Base-by-base conservation (phyloP, 2,113 vertebrate genomes). In the Lycocorax pyrrhopterus region DNA sequence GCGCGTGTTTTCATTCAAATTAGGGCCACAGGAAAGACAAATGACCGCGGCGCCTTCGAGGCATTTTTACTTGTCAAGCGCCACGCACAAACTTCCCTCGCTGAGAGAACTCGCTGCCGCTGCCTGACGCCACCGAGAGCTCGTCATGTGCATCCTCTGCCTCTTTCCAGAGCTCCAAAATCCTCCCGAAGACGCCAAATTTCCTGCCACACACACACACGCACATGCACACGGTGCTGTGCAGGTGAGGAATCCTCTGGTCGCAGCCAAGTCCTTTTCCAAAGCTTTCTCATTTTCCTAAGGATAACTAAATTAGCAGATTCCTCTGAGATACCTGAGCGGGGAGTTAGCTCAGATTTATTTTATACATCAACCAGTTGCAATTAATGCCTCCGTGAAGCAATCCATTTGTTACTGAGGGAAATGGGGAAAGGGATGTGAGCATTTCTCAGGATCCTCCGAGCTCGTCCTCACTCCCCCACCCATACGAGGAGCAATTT, bases 1-100 rank as follows among this genome's bases (percentile, higher is more conserved):
- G 98, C 96, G 96, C 96, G 95, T 97, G 98, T 97, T 98, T 97
- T 97, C 98, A 96, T 98, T 98, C 97, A 96, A 97, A 98, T 98
- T 96, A 98, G 97, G 96, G 95, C 96, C 79, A 43, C 97, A 95
- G 97, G 98, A 98, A 98, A 98, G 97, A 98, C 97, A 98, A 98
- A 98, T 97, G 98, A 97, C 96, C 96, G 95, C 95, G 97, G 98
- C 94, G 93, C 94, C n/a, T 95, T 89, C 97, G 89, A 96, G 97
- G 98, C 97, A 95, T 98, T 98, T 98, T 98, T 91, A 87, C 97
- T 97, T 96, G 97, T 98, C 98, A 98, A 93, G 97, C 46, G 86
- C 97, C 91, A 58, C 39, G 81, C 89, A 37, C 85, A 47, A 84
- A 87, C 96, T 97, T 95, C 79, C 95, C 88, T 37, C 88, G 14